Percentiles rank a stretch among this genome's conserved stretches.
Conservation (phyloP, 2,797 vertebrate genomes). For the Phrynocephalus forsythii region DNA sequence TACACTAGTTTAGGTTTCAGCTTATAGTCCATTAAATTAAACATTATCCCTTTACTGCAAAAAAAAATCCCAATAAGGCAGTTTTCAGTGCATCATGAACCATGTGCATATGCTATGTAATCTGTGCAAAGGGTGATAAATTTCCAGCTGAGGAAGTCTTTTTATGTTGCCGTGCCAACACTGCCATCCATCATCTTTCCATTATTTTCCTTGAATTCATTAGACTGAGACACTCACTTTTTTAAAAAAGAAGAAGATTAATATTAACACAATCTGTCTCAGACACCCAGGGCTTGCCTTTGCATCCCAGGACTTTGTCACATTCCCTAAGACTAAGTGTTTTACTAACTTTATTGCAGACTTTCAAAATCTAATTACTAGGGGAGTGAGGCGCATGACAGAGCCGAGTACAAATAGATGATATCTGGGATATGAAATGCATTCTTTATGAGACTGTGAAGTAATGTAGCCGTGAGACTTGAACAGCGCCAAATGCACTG, state of each 20-base stretch:
- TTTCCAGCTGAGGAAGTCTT: background rate
- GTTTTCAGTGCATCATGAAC: background rate
- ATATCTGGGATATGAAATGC: background rate
- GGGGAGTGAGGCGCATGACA: background rate
- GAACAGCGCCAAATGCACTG: background rate
- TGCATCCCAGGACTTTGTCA: conserved; percentile 2
- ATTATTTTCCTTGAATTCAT: conserved; percentile 25
- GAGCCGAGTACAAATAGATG: background rate
- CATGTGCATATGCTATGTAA: background rate
- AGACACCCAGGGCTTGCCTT: conserved; percentile 1
- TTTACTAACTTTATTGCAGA: conserved; percentile 27
- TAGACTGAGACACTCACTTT: conserved; percentile 2
- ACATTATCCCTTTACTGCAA: conserved; percentile 3
- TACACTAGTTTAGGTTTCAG: conserved; percentile 2
- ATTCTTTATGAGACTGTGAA: conserved; percentile 20
- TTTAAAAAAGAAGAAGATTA: background rate
- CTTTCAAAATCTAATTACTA: conserved; percentile 22
- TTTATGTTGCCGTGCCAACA: conserved; percentile 3
- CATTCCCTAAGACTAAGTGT: background rate
- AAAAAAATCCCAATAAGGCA: background rate
- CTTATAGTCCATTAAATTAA: background rate
- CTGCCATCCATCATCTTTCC: conserved; percentile 23
- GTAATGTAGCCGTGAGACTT: background rate
- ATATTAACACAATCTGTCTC: conserved; percentile 23
- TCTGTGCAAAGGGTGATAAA: conserved; percentile 2